Evolutionary conservation across 1,140 invertebrate species (phyloP), one percentile per base, ranked within the genome.

Genomic region (Drosophila jambulina): DNA sequence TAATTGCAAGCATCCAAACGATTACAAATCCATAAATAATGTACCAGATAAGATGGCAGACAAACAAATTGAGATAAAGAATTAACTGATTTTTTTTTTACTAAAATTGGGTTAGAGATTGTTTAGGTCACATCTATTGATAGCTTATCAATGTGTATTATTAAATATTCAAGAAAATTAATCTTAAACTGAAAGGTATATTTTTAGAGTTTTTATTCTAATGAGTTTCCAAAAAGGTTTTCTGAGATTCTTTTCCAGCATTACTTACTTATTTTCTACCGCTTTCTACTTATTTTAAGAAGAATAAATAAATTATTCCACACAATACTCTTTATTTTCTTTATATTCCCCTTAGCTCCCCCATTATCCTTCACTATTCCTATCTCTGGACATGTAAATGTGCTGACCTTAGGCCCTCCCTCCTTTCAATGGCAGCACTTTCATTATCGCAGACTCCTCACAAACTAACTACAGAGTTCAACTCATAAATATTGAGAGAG

Each of bases 401-500:
- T 8, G 2, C 21, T 34, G 17, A 23, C 40, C 27, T 21, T 21
- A 3, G 9, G 13, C 45, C 9, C 43, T 64, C 7, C 19, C 48
- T 68, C n/a, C 19, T 38, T 19, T 54, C 25, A 29, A 29, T 38
- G 29, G 40, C 27, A 34, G 42, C 43, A 67, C 62, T 77, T 78
- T 78, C 43, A 46, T 77, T 80, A 84, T 74, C 67, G 63, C 49
- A 53, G 21, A 6, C 49, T 32, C 29, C 43, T 38, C 29, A n/a
- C 19, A 53, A 67, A 76, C 46, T 67, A 67, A 78, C 72, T 78
- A 51, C 58, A 56, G 59, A 43, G 69, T 69, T 78, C 48, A 64
- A 49, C 56, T 70, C 77, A 84, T 87, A 87, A 88, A 87, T 82
- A 87, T 77, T 67, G 64, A 60, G 48, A 80, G 72, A 88, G 76